Evolutionary conservation across 1,140 invertebrate species (phyloP), one percentile per base, ranked within the genome.

Genomic region (Macrobrachium rosenbergii): DNA sequence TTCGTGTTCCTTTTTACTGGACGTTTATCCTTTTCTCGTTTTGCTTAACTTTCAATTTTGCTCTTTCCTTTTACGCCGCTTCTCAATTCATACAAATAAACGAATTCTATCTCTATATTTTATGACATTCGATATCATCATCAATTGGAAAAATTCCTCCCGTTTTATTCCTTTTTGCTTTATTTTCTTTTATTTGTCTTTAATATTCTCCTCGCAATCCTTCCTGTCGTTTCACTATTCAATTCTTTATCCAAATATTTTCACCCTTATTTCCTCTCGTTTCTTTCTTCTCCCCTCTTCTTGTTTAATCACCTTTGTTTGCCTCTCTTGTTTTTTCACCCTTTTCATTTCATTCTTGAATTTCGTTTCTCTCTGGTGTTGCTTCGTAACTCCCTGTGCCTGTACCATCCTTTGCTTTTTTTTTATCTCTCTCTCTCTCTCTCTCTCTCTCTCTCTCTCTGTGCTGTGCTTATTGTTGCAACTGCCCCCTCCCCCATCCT

Each of bases 1-100:
- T 60, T 80, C 16, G 8, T 60, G 19, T 45, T 19, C 11, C 58
- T 21, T 64, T 73, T 59, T 76, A 28, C 73, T 59, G 17, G 64
- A n/a, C 19, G 12, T 80, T n/a, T 80, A n/a, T 59, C n/a, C 58
- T 21, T 62, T 21, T 62, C 67, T 87, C 73, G 89, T 88, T 90
- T 85, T 84, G 79, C 82, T 52, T 19, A 21, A 17, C 2, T 21
- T 52, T 58, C 37, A 28, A 17, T 79, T 21, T 59, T 79, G 17
- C 52, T 62, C n/a, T 76, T 76, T 76, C 43, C 6, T 76, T 76
- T 76, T 76, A 8, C n/a, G n/a, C n/a, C n/a, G 43, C 23, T 21
- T 75, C 28, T 75, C 45, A 37, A 21, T 37, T 75, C n/a, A 37
- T 16, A 37, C 28, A 19, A 16, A 21, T 37, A 23, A 12, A 14